Conservation (phyloP, 2,888 invertebrate species). For the Drosophila dives region DNA sequence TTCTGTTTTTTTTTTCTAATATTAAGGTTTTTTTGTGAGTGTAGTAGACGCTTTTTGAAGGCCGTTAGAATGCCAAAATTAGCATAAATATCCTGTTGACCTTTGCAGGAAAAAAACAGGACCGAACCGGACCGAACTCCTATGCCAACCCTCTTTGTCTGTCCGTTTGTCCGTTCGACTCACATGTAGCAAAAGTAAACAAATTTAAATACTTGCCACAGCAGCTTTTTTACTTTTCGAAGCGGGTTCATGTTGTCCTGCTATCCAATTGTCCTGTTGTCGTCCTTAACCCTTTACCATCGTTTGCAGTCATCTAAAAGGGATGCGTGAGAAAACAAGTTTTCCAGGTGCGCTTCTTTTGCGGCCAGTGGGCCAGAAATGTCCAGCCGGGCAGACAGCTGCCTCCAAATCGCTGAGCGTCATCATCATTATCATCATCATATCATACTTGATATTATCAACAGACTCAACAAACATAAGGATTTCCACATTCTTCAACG, state of each 20-base stretch:
- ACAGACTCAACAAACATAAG: background rate
- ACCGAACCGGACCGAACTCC: constrained; percentile 17
- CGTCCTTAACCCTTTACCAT: constrained; percentile 11
- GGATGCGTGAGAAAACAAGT: constrained; percentile 61
- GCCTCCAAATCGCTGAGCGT: constrained; percentile 10
- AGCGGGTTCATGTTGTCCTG: constrained; percentile 17
- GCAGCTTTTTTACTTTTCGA: constrained; percentile 37
- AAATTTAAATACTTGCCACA: constrained; percentile 60
- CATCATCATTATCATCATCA: background rate
- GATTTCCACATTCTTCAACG: background rate
- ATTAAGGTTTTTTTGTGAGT: background rate
- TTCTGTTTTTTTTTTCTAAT: background rate
- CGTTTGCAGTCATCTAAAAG: constrained; percentile 29
- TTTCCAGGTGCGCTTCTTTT: background rate
- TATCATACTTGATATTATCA: background rate
- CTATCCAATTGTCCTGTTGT: constrained; percentile 12
- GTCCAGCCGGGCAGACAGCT: constrained; percentile 55
- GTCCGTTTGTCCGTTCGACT: background rate
- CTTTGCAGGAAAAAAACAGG: constrained; percentile 25
- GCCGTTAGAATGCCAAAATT: constrained; percentile 33
- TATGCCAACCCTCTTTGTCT: constrained; percentile 40
- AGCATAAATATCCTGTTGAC: constrained; percentile 31
- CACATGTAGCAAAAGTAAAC: constrained; percentile 30
- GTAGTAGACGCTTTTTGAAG: background rate
- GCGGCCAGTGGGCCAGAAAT: constrained; percentile 34